phyloP scores from a whole-genome alignment of 2,888 invertebrate genomes.

The Agrypnus murinus region DNA sequence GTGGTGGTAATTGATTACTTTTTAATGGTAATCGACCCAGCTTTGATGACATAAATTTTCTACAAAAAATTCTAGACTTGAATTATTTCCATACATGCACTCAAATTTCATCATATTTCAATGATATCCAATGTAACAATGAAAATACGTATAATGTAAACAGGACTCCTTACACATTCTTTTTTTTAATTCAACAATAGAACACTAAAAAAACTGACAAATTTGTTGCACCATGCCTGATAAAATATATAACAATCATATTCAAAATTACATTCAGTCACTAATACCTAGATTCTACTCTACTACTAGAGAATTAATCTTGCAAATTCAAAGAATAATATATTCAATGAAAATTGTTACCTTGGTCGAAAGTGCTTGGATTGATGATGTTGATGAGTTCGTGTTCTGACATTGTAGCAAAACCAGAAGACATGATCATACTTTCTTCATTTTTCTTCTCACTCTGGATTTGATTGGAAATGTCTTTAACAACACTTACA shows the following conservation, averaged over 20 bases:
- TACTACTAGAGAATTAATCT: neutral
- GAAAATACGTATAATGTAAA: too few relatives aligned
- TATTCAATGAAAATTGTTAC: conserved; percentile 70
- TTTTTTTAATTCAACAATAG: neutral
- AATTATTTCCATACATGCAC: too few relatives aligned
- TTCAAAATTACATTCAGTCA: conserved; percentile 1
- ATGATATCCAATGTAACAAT: too few relatives aligned
- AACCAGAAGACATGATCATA: conserved; percentile 80
- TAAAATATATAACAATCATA: neutral
- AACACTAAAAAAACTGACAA: neutral
- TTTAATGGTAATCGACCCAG: too few relatives aligned
- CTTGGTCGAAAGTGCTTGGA: conserved; percentile 91
- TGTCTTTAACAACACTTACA: conserved; percentile 71
- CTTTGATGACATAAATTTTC: too few relatives aligned
- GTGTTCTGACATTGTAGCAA: conserved; percentile 90
- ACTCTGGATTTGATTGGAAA: conserved; percentile 72
- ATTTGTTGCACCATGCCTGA: conserved; percentile 3
- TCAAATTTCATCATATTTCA: too few relatives aligned
- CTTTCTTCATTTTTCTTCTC: conserved; percentile 69
- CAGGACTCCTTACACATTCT: conserved; percentile 5
- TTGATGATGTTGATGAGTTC: conserved; percentile 92
- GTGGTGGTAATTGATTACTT: too few relatives aligned
- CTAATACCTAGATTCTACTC: neutral
- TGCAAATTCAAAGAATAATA: neutral
- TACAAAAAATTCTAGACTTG: too few relatives aligned